phyloP scores from a whole-genome alignment of 23 tunicate species.

The Botrylloides violaceus region DNA sequence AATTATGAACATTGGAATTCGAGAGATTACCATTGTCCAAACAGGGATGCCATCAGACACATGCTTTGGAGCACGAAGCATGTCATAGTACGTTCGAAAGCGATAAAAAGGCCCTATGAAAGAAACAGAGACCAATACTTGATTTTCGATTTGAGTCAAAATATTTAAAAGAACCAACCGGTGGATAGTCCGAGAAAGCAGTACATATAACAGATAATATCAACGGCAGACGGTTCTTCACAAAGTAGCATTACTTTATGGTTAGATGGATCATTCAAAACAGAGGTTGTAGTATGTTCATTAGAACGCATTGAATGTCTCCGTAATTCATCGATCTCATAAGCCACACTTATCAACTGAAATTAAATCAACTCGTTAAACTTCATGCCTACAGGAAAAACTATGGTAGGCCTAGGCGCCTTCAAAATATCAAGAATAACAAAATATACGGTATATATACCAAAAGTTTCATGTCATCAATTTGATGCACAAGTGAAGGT shows the following conservation, averaged over 20 bases:
- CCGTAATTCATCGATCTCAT: conserved; percentile 1
- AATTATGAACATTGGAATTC: background rate
- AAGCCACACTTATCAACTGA: conserved; percentile 21
- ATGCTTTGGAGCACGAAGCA: conserved; percentile 7
- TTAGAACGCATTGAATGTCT: background rate
- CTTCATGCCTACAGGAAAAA: no score
- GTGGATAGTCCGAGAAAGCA: conserved; percentile 15
- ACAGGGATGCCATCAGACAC: conserved; percentile 7
- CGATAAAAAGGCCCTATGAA: conserved; percentile 16
- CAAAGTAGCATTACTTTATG: background rate
- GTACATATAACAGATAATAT: conserved; percentile 25
- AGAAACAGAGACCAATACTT: background rate
- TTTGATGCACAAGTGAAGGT: no score
- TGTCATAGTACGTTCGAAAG: conserved; percentile 23
- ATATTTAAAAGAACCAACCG: no score
- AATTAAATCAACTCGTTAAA: no score
- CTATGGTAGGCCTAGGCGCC: no score
- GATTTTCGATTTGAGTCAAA: background rate
- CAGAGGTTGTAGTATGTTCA: background rate
- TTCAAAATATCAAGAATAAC: no score
- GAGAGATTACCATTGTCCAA: background rate
- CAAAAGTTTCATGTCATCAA: no score
- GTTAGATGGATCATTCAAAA: background rate
- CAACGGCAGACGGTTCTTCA: conserved; percentile 10
- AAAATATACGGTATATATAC: no score